A percentile compares a stretch with the other conserved stretches of the same genome.
phyloP scores from a whole-genome alignment of 2,113 vertebrate genomes.

The Calyptomena viridis region DNA sequence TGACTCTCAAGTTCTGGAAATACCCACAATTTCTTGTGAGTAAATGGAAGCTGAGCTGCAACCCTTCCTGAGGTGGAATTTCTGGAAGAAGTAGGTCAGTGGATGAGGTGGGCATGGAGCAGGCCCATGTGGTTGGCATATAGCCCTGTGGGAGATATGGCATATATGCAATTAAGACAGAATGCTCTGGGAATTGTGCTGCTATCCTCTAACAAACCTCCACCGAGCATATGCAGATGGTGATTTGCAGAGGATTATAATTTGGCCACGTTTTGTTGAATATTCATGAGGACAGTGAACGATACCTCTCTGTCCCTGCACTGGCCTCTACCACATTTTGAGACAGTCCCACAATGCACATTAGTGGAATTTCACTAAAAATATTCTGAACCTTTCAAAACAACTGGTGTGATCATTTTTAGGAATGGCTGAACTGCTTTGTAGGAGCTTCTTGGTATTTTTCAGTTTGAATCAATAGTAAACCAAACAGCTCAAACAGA shows the following conservation, averaged over 20 bases:
- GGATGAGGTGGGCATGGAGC: conserved; percentile 48
- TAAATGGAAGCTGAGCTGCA: neutral
- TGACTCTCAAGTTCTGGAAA: neutral
- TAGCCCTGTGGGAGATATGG: conserved; percentile 58
- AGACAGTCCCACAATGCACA: conserved; percentile 27
- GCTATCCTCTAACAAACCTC: conserved; percentile 57
- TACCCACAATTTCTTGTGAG: neutral
- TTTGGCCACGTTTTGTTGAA: conserved; percentile 67
- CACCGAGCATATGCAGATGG: conserved; percentile 61
- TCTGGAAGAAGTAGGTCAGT: conserved; percentile 43
- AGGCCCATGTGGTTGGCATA: conserved; percentile 60
- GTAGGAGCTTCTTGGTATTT: neutral
- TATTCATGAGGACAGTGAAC: conserved; percentile 68
- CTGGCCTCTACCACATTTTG: conserved; percentile 49
- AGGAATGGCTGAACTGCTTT: neutral
- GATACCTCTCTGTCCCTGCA: conserved; percentile 55
- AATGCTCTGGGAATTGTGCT: conserved; percentile 67
- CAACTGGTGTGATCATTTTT: neutral
- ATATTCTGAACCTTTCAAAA: neutral
- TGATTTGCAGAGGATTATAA: conserved; percentile 67
- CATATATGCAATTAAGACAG: conserved; percentile 65
- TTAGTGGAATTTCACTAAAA: conserved; percentile 16
- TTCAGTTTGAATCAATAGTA: neutral
- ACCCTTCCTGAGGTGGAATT: conserved; percentile 7
- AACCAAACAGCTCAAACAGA: neutral